phyloP scores from a whole-genome alignment of 1,140 invertebrate genomes.

The Drosophila nigromelanica region DNA sequence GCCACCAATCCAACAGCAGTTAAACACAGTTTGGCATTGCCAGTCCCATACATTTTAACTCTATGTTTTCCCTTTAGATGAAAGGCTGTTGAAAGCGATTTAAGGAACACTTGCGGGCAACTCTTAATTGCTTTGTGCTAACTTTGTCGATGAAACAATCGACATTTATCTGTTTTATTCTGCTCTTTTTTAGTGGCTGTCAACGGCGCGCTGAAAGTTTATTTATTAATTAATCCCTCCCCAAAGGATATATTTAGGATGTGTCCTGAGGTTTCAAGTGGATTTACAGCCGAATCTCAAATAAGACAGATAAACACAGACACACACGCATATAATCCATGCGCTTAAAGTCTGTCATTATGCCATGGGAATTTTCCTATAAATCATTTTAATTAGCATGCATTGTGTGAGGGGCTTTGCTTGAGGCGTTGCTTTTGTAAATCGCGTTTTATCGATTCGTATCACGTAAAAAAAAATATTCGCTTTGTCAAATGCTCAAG shows the following conservation, averaged over 20 bases:
- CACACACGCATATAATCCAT: constrained; percentile 46
- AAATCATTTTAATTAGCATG: constrained; percentile 79
- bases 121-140: constrained; percentile 24
- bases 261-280: constrained; percentile 15
- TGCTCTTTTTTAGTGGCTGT: constrained; percentile 38
- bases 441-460: constrained; percentile 53
- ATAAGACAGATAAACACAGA: constrained; percentile 12
- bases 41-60: too few relatives aligned
- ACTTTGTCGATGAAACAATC: constrained; percentile 37
- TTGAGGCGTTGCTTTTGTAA: constrained; percentile 41
- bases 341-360: constrained; percentile 31
- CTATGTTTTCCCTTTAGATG: not conserved
- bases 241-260: not conserved
- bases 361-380: constrained; percentile 37
- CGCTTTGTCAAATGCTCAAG: constrained; percentile 47
- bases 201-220: constrained; percentile 38
- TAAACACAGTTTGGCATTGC: not conserved
- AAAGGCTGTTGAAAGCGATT: constrained; percentile 1
- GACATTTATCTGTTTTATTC: constrained; percentile 64
- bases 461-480: constrained; percentile 32
- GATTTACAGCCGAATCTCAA: constrained; percentile 24
- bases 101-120: constrained; percentile 7
- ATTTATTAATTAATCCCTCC: constrained; percentile 65
- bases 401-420: constrained; percentile 27
- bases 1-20: not conserved